These are phyloP conservation scores for Lithobates pipiens DNA, from an alignment of 2,797 vertebrate species.

Conservation along the genomic window DNA sequence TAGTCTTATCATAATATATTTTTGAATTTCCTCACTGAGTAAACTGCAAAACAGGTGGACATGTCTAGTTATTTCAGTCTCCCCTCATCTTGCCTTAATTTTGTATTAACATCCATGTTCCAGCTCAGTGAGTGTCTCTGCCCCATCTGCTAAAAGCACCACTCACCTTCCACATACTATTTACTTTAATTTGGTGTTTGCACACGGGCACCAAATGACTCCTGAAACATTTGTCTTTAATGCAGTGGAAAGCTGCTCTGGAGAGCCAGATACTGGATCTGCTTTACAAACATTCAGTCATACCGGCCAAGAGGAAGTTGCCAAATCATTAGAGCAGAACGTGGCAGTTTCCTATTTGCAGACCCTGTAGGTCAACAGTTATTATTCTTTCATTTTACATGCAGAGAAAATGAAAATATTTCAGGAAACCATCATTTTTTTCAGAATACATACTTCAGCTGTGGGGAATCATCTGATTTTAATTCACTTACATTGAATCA, in stretches of 20 bases:
- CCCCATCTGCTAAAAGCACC: not conserved
- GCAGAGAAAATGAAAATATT: conserved; percentile 33
- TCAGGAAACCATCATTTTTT: conserved; percentile 1
- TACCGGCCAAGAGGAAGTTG: conserved; percentile 51
- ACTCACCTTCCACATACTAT: conserved; percentile 15
- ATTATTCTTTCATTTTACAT: conserved; percentile 55
- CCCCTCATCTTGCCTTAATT: not conserved
- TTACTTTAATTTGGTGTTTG: conserved; percentile 35
- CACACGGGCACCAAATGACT: conserved; percentile 35
- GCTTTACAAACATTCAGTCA: conserved; percentile 52
- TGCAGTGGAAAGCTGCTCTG: conserved; percentile 17
- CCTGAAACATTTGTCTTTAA: conserved; percentile 15
- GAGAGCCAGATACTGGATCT: conserved; percentile 16
- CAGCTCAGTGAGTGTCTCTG: not conserved
- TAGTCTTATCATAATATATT: not conserved
- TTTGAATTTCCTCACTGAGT: not conserved
- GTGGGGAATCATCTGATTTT: conserved; percentile 18
- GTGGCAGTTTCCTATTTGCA: conserved; percentile 49
- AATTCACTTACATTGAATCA: not conserved
- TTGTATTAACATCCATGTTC: not conserved
- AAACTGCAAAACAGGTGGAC: not conserved
- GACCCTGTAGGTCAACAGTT: conserved; percentile 46
- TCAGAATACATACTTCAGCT: conserved; percentile 6
- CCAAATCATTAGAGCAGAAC: conserved; percentile 55
- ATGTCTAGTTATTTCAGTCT: not conserved